phyloP scores from a whole-genome alignment of 2,797 vertebrate species.

The Tapirus indicus region DNA sequence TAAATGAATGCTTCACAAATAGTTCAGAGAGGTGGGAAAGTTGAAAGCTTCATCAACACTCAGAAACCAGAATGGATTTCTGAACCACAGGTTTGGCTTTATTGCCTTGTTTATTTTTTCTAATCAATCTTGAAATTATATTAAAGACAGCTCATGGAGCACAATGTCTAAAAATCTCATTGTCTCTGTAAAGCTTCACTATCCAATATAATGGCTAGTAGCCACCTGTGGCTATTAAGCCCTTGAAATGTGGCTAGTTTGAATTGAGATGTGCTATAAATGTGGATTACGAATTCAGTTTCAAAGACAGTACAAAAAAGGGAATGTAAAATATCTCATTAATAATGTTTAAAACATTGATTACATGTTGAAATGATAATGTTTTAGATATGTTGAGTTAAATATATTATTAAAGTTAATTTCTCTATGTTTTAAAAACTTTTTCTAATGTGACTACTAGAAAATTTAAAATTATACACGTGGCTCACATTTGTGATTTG shows the following conservation, averaged over 20 bases:
- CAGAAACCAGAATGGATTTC: background rate
- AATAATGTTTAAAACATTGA: background rate
- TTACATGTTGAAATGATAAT: slow-evolving; percentile 15
- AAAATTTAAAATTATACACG: background rate
- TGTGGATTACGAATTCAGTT: background rate
- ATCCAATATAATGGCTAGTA: background rate
- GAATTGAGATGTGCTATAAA: background rate
- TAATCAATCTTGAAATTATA: background rate
- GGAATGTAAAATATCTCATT: background rate
- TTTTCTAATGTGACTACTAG: background rate
- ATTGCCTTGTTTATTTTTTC: slow-evolving; percentile 2
- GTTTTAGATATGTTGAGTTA: background rate
- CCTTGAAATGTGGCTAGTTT: background rate
- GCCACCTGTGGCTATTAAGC: background rate
- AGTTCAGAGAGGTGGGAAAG: background rate
- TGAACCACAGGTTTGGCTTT: background rate
- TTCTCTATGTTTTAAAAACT: background rate
- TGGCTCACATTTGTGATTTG: background rate
- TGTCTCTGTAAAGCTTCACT: background rate
- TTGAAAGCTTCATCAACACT: background rate
- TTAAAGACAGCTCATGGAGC: background rate
- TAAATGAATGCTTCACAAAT: background rate
- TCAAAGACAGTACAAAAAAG: background rate
- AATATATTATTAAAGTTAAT: slow-evolving; percentile 3
- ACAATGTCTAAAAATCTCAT: background rate